A percentile compares a stretch with the other conserved stretches of the same genome.
These are phyloP conservation scores for Pristionchus fissidentatus DNA, from an alignment of 2,888 invertebrate genomes.

Conservation along the genomic window DNA sequence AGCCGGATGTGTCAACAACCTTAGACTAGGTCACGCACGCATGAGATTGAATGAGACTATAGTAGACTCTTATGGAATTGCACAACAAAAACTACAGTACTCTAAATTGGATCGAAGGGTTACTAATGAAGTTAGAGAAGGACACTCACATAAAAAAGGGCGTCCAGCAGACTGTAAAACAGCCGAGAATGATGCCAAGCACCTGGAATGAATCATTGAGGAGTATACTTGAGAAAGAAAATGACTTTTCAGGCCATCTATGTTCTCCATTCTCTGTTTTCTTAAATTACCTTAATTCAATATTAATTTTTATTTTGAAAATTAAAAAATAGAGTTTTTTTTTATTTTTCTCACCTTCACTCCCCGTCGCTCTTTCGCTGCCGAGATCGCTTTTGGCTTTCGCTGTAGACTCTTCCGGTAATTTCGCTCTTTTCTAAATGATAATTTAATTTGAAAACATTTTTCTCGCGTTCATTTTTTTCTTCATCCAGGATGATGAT, in stretches of 20 bases:
- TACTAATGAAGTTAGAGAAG: not conserved
- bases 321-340: not conserved
- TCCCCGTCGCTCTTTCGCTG: constrained; percentile 75
- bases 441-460: not conserved
- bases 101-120: no score
- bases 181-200: constrained; percentile 75
- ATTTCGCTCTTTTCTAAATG: constrained; percentile 69
- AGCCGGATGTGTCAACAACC: no score
- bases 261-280: not conserved
- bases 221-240: not conserved
- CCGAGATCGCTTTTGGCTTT: constrained; percentile 75
- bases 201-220: constrained; percentile 57
- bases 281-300: no score
- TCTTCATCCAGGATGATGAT: not conserved
- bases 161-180: constrained; percentile 75
- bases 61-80: no score
- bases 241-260: not conserved
- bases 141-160: constrained; percentile 73
- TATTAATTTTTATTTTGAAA: no score
- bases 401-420: constrained; percentile 72
- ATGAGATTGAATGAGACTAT: no score
- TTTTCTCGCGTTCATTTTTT: no score
- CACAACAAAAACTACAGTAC: no score
- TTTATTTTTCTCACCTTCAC: constrained; percentile 58
- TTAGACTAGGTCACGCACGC: no score